These are phyloP conservation scores for Chymomyza procnemis DNA, from an alignment of 2,888 invertebrate genomes.

Conservation along the genomic window DNA sequence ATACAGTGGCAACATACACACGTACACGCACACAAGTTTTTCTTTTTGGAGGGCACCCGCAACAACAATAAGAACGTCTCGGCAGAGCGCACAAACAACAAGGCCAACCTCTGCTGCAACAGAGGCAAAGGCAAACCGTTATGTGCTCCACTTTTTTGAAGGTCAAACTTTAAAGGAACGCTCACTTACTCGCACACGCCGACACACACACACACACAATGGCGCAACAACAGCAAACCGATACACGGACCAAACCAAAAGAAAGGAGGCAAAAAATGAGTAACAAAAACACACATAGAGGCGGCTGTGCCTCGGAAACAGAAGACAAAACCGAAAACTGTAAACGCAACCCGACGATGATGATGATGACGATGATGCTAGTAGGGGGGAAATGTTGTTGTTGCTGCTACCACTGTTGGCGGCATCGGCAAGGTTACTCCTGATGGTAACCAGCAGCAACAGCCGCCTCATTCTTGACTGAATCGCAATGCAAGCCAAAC, in stretches of 20 bases:
- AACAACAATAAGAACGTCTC: background rate
- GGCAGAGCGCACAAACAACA: background rate
- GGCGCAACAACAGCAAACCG: slow-evolving; percentile 11
- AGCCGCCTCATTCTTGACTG: background rate
- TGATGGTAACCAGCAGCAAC: background rate
- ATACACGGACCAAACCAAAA: slow-evolving; percentile 17
- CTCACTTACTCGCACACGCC: slow-evolving; percentile 8
- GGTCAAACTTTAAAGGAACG: slow-evolving; percentile 58
- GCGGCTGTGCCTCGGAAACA: background rate
- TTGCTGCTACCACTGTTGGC: background rate
- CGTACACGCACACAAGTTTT: background rate
- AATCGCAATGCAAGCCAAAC: background rate
- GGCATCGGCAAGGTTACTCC: background rate
- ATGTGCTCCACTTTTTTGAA: slow-evolving; percentile 59
- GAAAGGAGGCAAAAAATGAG: slow-evolving; percentile 2
- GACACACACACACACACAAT: slow-evolving; percentile 20
- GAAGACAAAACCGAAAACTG: slow-evolving; percentile 1
- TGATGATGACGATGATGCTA: background rate
- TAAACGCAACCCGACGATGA: slow-evolving; percentile 2
- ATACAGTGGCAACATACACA: background rate
- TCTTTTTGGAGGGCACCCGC: background rate
- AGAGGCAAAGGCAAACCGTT: slow-evolving; percentile 30
- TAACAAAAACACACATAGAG: slow-evolving; percentile 6
- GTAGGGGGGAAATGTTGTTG: no score
- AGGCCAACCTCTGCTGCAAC: background rate